Percentiles rank a stretch among this genome's conserved stretches.
These are phyloP conservation scores for Hippopotamus amphibius DNA, from an alignment of 2,113 vertebrate species.

Conservation along the genomic window DNA sequence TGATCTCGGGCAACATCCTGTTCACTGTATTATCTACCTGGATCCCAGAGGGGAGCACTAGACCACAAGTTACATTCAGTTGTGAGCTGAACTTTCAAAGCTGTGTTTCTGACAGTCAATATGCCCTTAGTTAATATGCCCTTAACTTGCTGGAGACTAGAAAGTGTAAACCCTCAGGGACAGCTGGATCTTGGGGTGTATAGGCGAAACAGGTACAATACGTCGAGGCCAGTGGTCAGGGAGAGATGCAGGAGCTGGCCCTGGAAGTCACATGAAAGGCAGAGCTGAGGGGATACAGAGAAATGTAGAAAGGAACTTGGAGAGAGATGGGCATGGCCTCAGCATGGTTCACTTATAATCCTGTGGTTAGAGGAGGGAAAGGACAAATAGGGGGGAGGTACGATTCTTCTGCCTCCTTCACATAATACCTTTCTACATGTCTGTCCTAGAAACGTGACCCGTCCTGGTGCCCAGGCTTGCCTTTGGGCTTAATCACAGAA, in stretches of 20 bases:
- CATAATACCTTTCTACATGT: neutral
- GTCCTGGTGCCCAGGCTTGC: neutral
- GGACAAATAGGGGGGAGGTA: neutral
- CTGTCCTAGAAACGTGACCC: neutral
- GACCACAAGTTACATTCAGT: neutral
- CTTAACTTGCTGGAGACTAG: neutral
- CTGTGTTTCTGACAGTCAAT: neutral
- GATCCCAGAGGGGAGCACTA: fast-evolving
- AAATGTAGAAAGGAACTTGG: neutral
- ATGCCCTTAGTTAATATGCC: neutral
- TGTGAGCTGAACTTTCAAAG: neutral
- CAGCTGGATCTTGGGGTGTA: neutral
- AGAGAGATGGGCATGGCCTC: neutral
- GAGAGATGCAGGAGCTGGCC: neutral
- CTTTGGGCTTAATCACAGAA: neutral
- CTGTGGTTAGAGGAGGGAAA: neutral
- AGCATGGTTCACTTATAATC: neutral
- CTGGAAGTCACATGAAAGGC: neutral
- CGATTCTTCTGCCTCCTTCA: neutral
- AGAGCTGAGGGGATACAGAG: neutral
- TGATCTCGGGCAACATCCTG: neutral
- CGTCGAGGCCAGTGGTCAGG: neutral
- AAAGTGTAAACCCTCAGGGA: neutral
- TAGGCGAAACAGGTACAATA: neutral
- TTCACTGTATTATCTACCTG: too few relatives aligned